phyloP scores from a whole-genome alignment of 1,140 invertebrate genomes.

The Bombus difficillimus region DNA sequence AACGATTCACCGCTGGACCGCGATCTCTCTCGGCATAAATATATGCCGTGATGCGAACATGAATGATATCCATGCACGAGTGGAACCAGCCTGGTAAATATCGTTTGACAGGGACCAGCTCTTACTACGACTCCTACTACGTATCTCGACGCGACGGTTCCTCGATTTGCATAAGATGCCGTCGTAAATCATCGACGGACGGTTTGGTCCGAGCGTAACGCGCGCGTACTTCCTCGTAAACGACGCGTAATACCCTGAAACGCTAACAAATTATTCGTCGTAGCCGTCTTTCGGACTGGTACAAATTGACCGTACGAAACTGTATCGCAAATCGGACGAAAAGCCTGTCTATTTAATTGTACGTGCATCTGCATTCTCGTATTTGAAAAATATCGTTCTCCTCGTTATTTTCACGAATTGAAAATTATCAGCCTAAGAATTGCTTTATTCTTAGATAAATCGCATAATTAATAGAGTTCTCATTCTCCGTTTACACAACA shows the following conservation, averaged over 20 bases:
- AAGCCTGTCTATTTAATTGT: too few species aligned
- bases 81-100: constrained; percentile 45
- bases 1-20: constrained; percentile 1
- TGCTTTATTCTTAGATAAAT: too few species aligned
- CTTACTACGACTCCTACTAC: not conserved
- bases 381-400: too few species aligned
- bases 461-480: too few species aligned
- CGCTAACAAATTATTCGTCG: constrained; percentile 14
- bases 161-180: constrained; percentile 57
- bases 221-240: constrained; percentile 41
- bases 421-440: not conserved
- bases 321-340: too few species aligned
- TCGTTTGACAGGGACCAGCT: constrained; percentile 8
- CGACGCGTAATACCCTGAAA: constrained; percentile 42
- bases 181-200: constrained; percentile 54
- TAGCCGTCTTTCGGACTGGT: constrained; percentile 3
- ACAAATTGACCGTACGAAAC: too few species aligned
- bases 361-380: too few species aligned
- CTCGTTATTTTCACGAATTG: not conserved
- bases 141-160: not conserved
- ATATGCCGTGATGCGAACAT: not conserved
- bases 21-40: not conserved
- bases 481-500: too few species aligned
- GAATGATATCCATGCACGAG: constrained; percentile 36
- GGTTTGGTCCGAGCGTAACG: not conserved